Evolutionary conservation across 2,888 invertebrate species (phyloP), one percentile per base, ranked within the genome.

Genomic region (Eulithis testata): DNA sequence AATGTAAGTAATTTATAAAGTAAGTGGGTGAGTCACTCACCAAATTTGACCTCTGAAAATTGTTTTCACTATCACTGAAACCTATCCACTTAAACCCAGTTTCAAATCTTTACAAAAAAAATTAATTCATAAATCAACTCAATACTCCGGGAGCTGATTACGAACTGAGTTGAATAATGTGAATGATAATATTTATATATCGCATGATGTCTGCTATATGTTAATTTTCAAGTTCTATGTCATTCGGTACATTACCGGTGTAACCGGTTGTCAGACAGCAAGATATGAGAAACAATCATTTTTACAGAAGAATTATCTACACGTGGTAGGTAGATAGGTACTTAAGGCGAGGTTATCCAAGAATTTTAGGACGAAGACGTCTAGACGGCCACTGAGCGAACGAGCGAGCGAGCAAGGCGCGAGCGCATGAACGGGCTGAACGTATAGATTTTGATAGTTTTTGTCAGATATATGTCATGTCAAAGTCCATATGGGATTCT

Each of bases 161-260:
- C 64, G 72, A 69, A 87, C 84, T 87, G 86, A 73, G 72, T 76
- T 77, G 65, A 74, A 80, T 80, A 78, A 78, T 77, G 73, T 72
- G 68, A 70, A 76, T 73, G 75, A 84, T 84, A 79, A 83, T 79
- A 83, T 85, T 82, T 85, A 83, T 87, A 85, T 87, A 85, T 79
- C 77, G 72, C 74, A 73, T 81, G 82, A 82, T 78, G 63, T 61
- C 59, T 43, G 54, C 40, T 89, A 89, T 89, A 89, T 89, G 91
- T 84, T 74, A 90, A 90, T 88, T 86, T 88, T 88, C 89, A 90
- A 90, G 90, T 90, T 89, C 86, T 88, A 86, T 89, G 89, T 84
- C 87, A 87, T 82, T 81, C 72, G 71, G 73, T 74, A 75, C 76
- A 54, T 40, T 40, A 8, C 61, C 37, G 11, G 63, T 37, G 12